Conservation (phyloP, 2,113 vertebrate species). For the Candoia aspera region DNA sequence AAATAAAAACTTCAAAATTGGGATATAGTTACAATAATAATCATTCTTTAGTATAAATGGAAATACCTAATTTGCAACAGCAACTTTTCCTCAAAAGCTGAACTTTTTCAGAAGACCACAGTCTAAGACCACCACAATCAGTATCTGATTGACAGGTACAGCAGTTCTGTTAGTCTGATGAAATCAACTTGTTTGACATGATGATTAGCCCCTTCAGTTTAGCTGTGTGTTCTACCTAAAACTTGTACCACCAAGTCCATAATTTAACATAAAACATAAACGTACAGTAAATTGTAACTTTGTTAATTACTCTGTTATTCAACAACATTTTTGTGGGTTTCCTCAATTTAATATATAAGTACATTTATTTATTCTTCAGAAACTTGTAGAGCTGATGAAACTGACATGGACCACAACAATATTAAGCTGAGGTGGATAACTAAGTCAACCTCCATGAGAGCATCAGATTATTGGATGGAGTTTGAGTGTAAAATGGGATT, state of each 20-base stretch:
- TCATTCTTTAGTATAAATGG: neutral
- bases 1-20: neutral
- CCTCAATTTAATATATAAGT: neutral
- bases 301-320: neutral
- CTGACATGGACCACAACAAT: constrained; percentile 2
- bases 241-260: no score
- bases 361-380: neutral
- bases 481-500: constrained; percentile 26
- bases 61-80: neutral
- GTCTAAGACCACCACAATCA: neutral
- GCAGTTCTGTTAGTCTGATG: neutral
- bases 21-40: neutral
- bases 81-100: neutral
- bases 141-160: neutral
- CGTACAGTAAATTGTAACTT: neutral
- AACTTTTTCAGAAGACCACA: neutral
- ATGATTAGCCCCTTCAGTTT: neutral
- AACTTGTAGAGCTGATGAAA: constrained; percentile 12
- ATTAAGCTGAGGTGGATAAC: neutral
- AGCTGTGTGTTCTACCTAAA: neutral
- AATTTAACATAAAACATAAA: neutral
- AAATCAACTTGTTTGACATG: neutral
- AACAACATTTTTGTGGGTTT: neutral
- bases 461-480: constrained; percentile 27
- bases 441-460: constrained; percentile 19